Conservation (phyloP, 2,888 invertebrate genomes). For the Leptopilina drosophilae region DNA sequence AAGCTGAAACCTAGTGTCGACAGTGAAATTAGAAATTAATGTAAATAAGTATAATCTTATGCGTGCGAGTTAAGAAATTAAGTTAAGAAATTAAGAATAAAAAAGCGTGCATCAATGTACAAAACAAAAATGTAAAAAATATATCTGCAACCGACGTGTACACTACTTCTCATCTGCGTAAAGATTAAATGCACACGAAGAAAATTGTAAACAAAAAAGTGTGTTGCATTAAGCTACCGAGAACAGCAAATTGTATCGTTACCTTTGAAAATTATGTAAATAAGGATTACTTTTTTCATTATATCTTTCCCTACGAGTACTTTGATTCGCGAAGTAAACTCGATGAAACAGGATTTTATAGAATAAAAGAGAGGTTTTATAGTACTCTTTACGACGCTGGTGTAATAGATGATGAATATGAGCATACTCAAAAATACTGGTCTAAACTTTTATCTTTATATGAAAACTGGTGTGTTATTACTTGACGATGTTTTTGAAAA, state of each 20-base stretch:
- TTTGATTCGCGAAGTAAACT: not conserved
- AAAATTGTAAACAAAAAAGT: no score
- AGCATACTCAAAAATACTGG: not conserved
- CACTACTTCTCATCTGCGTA: not conserved
- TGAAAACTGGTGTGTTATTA: no score
- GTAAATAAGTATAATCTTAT: not conserved
- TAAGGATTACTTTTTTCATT: conserved; percentile 36
- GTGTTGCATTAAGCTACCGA: no score
- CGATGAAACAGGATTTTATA: not conserved
- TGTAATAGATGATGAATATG: not conserved
- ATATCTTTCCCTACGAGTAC: not conserved
- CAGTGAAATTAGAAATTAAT: not conserved
- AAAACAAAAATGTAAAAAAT: no score
- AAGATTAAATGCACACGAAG: not conserved
- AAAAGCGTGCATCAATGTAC: conserved; percentile 59
- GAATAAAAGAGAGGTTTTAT: not conserved
- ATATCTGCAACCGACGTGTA: not conserved
- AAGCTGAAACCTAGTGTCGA: not conserved
- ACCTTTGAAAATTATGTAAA: no score
- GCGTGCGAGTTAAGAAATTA: not conserved
- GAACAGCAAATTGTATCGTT: no score
- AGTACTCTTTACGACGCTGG: not conserved
- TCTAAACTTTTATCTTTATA: no score
- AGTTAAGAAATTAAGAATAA: not conserved
- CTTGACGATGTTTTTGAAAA: no score